phyloP scores from a whole-genome alignment of 1,140 invertebrate genomes.

The Rhizoglyphus robini region DNA sequence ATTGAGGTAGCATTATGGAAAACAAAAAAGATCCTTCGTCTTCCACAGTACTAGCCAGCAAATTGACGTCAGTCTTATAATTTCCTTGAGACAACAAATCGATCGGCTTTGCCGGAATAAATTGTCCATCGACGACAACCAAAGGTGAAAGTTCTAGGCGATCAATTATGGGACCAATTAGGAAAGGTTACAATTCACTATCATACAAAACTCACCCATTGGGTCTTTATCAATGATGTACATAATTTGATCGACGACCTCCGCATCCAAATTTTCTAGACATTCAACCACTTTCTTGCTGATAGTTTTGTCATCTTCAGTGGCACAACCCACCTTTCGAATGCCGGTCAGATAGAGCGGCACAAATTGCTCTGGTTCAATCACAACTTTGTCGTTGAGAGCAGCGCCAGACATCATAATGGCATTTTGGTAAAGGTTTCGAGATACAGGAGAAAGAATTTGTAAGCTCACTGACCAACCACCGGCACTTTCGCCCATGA shows the following conservation, averaged over 20 bases:
- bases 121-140: conserved; percentile 77
- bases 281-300: background rate
- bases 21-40: conserved; percentile 92
- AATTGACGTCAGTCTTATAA: conserved; percentile 75
- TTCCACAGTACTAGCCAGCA: conserved; percentile 78
- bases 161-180: too few species aligned
- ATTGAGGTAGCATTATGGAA: background rate
- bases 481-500: conserved; percentile 91
- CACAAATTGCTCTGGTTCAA: conserved; percentile 62
- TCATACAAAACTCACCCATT: too few species aligned
- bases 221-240: background rate
- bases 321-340: conserved; percentile 67
- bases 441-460: conserved; percentile 65
- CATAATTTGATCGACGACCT: background rate
- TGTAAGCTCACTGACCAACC: conserved; percentile 87
- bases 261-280: background rate
- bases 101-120: conserved; percentile 68
- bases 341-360: conserved; percentile 59
- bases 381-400: conserved; percentile 70
- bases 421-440: conserved; percentile 63
- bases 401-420: conserved; percentile 48
- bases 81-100: conserved; percentile 59
- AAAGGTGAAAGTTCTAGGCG: conserved; percentile 12
- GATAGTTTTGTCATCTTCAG: background rate
- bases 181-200: background rate